A percentile compares a stretch with the other conserved stretches of the same genome.
These are phyloP conservation scores for Cerceris ruficornis DNA, from an alignment of 2,888 invertebrate species.

Conservation along the genomic window DNA sequence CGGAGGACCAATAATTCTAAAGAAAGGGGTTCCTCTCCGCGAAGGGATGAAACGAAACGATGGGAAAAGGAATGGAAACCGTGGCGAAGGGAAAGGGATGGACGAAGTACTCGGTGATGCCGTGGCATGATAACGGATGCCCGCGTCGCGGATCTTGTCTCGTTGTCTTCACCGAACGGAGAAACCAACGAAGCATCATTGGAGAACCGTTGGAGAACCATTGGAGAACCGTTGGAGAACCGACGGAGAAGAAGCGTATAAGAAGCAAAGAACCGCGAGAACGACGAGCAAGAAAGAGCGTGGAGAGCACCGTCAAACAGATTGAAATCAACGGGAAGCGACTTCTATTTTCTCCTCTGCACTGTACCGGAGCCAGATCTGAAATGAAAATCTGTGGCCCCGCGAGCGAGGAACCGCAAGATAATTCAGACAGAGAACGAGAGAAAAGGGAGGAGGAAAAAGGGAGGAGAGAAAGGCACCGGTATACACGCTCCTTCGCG, in stretches of 20 bases:
- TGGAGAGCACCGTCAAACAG: slow-evolving; percentile 70
- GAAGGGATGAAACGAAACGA: slow-evolving; percentile 30
- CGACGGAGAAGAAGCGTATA: not conserved
- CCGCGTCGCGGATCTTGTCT: slow-evolving; percentile 62
- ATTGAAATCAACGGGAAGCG: slow-evolving; percentile 71
- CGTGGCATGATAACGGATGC: slow-evolving; percentile 63
- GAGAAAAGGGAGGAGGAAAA: slow-evolving; percentile 4
- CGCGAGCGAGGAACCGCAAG: slow-evolving; percentile 63
- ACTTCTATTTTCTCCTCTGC: slow-evolving; percentile 64
- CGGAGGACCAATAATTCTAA: slow-evolving; percentile 37
- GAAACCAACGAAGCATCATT: no score
- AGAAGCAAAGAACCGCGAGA: slow-evolving; percentile 31
- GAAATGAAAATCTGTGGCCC: slow-evolving; percentile 75
- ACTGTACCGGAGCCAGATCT: slow-evolving; percentile 71
- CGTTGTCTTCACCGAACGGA: slow-evolving; percentile 59
- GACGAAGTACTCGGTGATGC: slow-evolving; percentile 59
- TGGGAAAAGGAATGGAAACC: no score
- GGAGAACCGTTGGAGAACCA: no score
- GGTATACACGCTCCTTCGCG: slow-evolving; percentile 15
- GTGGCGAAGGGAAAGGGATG: slow-evolving; percentile 19
- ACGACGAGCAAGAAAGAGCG: slow-evolving; percentile 44
- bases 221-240: no score
- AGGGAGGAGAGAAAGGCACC: not conserved
- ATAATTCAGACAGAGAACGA: slow-evolving; percentile 56
- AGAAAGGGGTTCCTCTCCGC: slow-evolving; percentile 1